Conservation (phyloP, 1,140 invertebrate genomes). For the Ericerus pela region DNA sequence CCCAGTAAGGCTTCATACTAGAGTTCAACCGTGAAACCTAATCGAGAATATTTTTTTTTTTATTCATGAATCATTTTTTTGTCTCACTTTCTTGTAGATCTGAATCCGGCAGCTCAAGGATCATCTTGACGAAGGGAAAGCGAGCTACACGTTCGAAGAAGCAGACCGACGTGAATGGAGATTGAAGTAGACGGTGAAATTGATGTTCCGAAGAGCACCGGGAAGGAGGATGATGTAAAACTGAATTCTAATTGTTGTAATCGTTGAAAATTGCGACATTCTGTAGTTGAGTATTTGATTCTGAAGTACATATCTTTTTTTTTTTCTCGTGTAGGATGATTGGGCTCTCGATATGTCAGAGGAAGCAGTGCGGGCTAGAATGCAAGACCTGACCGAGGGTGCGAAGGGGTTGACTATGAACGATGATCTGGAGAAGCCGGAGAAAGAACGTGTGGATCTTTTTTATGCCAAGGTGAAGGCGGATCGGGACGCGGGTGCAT, state of each 20-base stretch:
- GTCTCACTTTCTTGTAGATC: constrained; percentile 24
- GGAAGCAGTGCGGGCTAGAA: constrained; percentile 70
- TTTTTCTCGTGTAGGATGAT: constrained; percentile 74
- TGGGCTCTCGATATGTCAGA: constrained; percentile 91
- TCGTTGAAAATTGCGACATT: constrained; percentile 6
- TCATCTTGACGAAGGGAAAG: constrained; percentile 71
- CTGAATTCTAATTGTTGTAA: neutral
- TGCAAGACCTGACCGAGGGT: constrained; percentile 79
- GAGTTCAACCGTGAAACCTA: neutral
- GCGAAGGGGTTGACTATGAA: constrained; percentile 87
- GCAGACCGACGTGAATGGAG: constrained; percentile 35
- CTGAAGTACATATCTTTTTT: no score
- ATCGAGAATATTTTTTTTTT: neutral
- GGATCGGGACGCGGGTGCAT: constrained; percentile 19
- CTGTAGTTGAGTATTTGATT: neutral
- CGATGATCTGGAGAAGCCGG: constrained; percentile 91
- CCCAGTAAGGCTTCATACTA: constrained; percentile 42
- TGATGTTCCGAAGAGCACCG: constrained; percentile 35
- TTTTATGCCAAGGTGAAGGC: constrained; percentile 64
- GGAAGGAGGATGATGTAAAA: constrained; percentile 29
- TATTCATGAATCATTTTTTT: no score
- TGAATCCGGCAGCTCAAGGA: constrained; percentile 63
- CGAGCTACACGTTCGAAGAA: constrained; percentile 53
- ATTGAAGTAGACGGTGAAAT: constrained; percentile 33
- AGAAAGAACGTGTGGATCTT: constrained; percentile 89